Conservation (phyloP, 2,888 invertebrate genomes). For the Sinodicranocentrus sp. region DNA sequence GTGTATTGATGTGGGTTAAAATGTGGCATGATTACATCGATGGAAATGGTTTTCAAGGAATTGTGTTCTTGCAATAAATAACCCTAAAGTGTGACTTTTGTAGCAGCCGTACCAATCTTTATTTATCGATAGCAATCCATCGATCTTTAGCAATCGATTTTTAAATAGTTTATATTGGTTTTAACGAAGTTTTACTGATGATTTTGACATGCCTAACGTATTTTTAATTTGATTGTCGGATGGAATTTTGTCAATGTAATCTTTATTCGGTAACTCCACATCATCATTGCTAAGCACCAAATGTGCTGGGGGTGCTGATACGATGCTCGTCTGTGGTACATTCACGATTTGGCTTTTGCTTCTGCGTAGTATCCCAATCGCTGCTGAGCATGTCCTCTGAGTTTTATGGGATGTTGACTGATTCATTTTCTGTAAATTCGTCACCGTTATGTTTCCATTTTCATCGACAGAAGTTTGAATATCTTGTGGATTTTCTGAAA, state of each 20-base stretch:
- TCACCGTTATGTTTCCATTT: neutral
- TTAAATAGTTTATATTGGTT: no score
- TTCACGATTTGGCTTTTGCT: neutral
- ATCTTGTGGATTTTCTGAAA: neutral
- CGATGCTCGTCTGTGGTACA: neutral
- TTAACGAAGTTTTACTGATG: neutral
- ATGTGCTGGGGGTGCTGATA: neutral
- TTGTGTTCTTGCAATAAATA: conserved; percentile 37
- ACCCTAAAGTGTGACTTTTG: conserved; percentile 18
- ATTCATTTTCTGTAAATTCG: neutral
- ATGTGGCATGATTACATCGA: neutral
- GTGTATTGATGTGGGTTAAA: conserved; percentile 32
- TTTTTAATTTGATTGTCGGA: conserved; percentile 7
- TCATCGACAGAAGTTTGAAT: neutral
- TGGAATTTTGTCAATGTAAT: conserved; percentile 15
- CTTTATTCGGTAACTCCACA: neutral
- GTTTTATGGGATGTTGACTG: neutral
- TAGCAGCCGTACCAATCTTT: no score
- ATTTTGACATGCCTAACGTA: neutral
- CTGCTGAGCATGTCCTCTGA: conserved; percentile 24
- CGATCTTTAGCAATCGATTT: no score
- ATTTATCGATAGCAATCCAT: no score
- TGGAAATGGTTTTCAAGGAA: conserved; percentile 18
- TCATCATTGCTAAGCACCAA: neutral
- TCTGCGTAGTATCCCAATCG: conserved; percentile 42